Evolutionary conservation across 2,888 invertebrate species (phyloP).

Genomic region (Cremastinae sp.): DNA sequence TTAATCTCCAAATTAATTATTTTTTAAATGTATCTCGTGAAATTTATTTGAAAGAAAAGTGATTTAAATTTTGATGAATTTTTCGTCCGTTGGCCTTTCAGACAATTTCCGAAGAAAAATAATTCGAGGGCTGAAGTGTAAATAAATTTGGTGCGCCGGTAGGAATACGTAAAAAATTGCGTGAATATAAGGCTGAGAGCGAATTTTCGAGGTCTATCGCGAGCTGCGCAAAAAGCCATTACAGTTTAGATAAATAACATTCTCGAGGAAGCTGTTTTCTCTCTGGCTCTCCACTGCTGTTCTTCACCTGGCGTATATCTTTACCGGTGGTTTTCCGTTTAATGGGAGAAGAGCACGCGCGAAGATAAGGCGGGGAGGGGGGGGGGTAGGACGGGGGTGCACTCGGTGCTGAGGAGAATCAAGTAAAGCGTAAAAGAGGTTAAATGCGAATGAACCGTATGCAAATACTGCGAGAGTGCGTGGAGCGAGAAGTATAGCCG

Average conservation of each 20-base stretch:
- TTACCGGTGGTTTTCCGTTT: slow-evolving; percentile 49
- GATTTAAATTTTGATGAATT: too few relatives aligned
- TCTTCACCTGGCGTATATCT: slow-evolving; percentile 40
- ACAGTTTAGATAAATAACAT: slow-evolving; percentile 34
- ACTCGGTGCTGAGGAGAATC: too few relatives aligned
- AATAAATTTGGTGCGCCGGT: too few relatives aligned
- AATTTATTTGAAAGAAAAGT: too few relatives aligned
- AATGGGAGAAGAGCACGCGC: slow-evolving; percentile 53
- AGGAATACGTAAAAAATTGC: too few relatives aligned
- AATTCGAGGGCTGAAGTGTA: too few relatives aligned
- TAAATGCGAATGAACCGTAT: slow-evolving; percentile 59
- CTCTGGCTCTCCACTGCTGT: background rate
- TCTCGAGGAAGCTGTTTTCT: slow-evolving; percentile 23
- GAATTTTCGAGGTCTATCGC: slow-evolving; percentile 9
- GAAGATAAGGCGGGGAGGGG: slow-evolving; percentile 29
- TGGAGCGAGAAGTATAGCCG: too few relatives aligned
- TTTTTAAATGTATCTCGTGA: too few relatives aligned
- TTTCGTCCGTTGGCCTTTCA: too few relatives aligned
- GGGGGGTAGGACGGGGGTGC: background rate
- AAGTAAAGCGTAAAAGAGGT: slow-evolving; percentile 56
- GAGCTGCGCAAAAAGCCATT: slow-evolving; percentile 31
- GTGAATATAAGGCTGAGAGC: background rate
- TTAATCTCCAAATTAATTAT: too few relatives aligned
- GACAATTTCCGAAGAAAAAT: too few relatives aligned
- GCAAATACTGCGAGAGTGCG: slow-evolving; percentile 39